phyloP scores from a whole-genome alignment of 2,797 vertebrate genomes.

The Spondyliosoma cantharus region DNA sequence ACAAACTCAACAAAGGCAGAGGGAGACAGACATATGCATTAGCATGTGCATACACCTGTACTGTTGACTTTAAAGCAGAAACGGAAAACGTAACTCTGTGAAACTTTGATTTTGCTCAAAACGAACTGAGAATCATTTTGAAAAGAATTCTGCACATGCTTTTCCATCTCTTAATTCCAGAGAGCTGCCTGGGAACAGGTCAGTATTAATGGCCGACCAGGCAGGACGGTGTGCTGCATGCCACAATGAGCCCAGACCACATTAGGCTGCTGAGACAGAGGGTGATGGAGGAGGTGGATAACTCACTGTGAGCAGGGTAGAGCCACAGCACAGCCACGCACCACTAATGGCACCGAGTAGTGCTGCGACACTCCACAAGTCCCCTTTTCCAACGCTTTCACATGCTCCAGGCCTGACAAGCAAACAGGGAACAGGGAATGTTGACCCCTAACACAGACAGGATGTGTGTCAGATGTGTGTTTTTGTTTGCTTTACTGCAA shows the following conservation, averaged over 20 bases:
- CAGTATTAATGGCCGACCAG: conserved; percentile 42
- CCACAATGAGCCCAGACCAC: conserved; percentile 40
- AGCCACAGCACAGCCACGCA: conserved; percentile 20
- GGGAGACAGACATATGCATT: conserved; percentile 16
- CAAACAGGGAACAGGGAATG: neutral
- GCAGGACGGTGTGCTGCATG: conserved; percentile 30
- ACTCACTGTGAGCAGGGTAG: conserved; percentile 29
- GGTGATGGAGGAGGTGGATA: conserved; percentile 43
- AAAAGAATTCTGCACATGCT: neutral
- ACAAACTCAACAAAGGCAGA: conserved; percentile 37
- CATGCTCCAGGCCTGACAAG: conserved; percentile 28
- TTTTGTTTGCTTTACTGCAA: neutral
- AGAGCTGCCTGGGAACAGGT: conserved; percentile 22
- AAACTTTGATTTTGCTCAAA: conserved; percentile 1
- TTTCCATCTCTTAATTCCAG: conserved; percentile 9
- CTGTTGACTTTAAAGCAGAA: conserved; percentile 14
- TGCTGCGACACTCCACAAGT: conserved; percentile 28
- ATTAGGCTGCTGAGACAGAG: conserved; percentile 39
- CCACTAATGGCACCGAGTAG: conserved; percentile 34
- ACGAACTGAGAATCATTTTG: neutral
- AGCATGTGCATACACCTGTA: conserved; percentile 13
- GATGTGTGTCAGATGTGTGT: conserved; percentile 6
- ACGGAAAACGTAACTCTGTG: neutral
- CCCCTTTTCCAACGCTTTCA: conserved; percentile 14
- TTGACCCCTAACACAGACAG: conserved; percentile 2